Conservation (phyloP, 2,888 invertebrate genomes). For the Rhamnusium bicolor region DNA sequence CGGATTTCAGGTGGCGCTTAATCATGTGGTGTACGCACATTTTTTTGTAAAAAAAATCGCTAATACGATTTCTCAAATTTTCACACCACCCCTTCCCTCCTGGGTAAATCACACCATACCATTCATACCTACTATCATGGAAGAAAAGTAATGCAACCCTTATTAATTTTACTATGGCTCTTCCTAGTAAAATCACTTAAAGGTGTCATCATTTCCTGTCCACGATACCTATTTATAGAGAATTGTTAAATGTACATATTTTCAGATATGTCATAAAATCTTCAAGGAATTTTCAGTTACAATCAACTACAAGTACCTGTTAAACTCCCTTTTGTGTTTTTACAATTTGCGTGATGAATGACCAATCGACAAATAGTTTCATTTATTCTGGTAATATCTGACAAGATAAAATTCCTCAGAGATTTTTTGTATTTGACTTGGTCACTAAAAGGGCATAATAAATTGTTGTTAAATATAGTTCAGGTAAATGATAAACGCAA, state of each 20-base stretch:
- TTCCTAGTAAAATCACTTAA: neutral
- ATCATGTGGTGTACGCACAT: no score
- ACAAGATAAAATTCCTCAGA: constrained; percentile 35
- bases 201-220: neutral
- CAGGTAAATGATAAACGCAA: constrained; percentile 21
- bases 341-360: constrained; percentile 21
- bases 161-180: neutral
- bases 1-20: no score
- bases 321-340: neutral
- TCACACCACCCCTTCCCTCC: no score
- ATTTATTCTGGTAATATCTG: constrained; percentile 23
- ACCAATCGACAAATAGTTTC: constrained; percentile 30
- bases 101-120: no score
- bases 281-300: constrained; percentile 3
- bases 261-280: neutral
- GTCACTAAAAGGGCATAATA: constrained; percentile 12
- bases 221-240: neutral
- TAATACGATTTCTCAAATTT: no score
- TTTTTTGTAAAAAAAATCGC: no score
- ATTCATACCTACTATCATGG: no score
- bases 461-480: constrained; percentile 12
- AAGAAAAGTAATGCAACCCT: neutral
- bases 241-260: neutral
- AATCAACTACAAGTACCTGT: constrained; percentile 3
- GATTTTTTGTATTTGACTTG: constrained; percentile 27